phyloP scores from a whole-genome alignment of 2,113 vertebrate genomes.

The Serinus canaria region DNA sequence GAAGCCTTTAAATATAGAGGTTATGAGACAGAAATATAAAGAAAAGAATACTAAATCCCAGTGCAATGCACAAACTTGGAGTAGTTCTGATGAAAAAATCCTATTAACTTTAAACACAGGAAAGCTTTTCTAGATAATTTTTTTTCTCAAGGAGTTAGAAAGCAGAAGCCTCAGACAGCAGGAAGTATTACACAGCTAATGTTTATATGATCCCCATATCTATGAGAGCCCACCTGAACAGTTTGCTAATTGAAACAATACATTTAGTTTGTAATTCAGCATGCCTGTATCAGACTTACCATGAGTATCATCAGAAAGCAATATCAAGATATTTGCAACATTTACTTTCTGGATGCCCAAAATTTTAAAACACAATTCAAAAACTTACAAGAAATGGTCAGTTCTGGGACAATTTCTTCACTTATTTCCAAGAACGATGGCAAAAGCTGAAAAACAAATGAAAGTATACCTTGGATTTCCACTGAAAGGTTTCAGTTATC shows the following conservation, averaged over 20 bases:
- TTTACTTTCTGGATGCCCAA: not conserved
- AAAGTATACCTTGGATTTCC: not conserved
- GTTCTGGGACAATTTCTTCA: not conserved
- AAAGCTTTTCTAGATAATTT: not conserved
- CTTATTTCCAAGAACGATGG: not conserved
- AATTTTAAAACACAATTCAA: not conserved
- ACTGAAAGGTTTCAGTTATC: not conserved
- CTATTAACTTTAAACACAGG: not conserved
- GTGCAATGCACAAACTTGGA: not conserved
- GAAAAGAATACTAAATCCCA: not conserved
- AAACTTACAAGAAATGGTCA: not conserved
- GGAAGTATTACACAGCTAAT: not conserved
- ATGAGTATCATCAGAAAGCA: not conserved
- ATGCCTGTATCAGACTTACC: not conserved
- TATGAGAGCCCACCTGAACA: not conserved
- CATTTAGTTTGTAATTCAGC: not conserved
- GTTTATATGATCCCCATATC: not conserved
- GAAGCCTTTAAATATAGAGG: not conserved
- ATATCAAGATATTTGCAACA: not conserved
- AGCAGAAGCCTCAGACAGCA: not conserved
- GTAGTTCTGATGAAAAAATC: not conserved
- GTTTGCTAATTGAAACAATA: not conserved
- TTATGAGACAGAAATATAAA: not conserved
- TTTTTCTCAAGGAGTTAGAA: not conserved
- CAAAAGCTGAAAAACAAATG: not conserved